Evolutionary conservation across 2,888 invertebrate species (phyloP).

Genomic region (Lasioglossum zephyrum): DNA sequence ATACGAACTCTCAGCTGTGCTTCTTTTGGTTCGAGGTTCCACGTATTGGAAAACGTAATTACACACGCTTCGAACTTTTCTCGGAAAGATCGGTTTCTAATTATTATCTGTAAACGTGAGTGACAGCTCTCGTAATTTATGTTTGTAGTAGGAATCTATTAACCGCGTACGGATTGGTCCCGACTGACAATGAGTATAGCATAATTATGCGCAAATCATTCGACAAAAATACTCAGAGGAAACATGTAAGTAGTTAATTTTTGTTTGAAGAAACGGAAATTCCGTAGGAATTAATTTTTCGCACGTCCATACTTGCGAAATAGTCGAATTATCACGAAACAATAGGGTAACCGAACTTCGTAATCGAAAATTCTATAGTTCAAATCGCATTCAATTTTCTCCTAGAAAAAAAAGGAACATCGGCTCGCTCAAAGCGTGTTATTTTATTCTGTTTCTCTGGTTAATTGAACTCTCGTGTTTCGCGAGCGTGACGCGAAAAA

Average conservation of each 20-base stretch:
- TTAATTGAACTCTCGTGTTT: slow-evolving; percentile 35
- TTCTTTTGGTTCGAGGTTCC: neutral
- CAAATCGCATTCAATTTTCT: neutral
- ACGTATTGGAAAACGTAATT: neutral
- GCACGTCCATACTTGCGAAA: neutral
- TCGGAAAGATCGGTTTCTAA: neutral
- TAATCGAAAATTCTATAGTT: neutral
- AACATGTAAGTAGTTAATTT: slow-evolving; percentile 12
- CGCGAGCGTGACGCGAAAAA: slow-evolving; percentile 36
- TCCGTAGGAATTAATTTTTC: slow-evolving; percentile 20
- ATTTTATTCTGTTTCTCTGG: slow-evolving; percentile 7
- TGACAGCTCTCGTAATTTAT: slow-evolving; percentile 39
- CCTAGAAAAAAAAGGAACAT: neutral
- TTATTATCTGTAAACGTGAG: slow-evolving; percentile 23
- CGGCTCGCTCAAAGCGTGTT: neutral
- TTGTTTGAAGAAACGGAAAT: neutral
- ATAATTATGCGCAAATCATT: no score
- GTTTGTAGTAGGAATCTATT: slow-evolving; percentile 32
- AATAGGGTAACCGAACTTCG: neutral
- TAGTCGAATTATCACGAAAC: neutral
- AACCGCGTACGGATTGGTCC: no score
- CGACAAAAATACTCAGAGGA: slow-evolving; percentile 8
- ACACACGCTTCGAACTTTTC: neutral
- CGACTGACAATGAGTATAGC: neutral
- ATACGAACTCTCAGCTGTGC: neutral